Conservation (phyloP, 2,113 vertebrate species). For the Perca fluviatilis region DNA sequence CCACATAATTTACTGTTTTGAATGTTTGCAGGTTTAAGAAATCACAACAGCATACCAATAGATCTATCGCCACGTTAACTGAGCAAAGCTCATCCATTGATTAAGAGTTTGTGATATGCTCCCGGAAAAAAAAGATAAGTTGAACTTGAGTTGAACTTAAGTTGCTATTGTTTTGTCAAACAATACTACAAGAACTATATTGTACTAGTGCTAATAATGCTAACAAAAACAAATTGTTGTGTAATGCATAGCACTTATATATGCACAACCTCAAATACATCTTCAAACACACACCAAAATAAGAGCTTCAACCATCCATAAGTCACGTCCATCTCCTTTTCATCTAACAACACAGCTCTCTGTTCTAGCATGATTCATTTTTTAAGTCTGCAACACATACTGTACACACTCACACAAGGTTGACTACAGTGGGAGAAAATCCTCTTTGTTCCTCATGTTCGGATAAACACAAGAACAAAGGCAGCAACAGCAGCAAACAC, state of each 20-base stretch:
- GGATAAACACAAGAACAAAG: conserved; percentile 26
- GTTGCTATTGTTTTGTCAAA: neutral
- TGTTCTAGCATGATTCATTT: conserved; percentile 15
- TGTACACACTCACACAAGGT: neutral
- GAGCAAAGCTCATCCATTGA: neutral
- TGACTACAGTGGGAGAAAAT: conserved; percentile 5
- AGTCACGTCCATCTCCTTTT: conserved; percentile 19
- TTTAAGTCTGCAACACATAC: conserved; percentile 12
- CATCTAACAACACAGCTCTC: conserved; percentile 24
- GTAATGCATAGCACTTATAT: neutral
- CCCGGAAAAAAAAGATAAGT: neutral
- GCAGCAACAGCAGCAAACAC: neutral
- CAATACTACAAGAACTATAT: neutral
- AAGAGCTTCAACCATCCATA: neutral
- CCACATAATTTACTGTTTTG: neutral
- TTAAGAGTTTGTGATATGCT: neutral
- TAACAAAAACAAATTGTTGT: neutral
- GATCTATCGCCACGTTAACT: neutral
- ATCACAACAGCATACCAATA: neutral
- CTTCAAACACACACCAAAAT: neutral
- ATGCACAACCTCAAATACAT: neutral
- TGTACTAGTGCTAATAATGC: neutral
- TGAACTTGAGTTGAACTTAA: neutral
- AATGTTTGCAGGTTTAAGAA: neutral
- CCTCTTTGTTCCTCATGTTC: neutral